phyloP scores from a whole-genome alignment of 2,888 invertebrate species.

The Octonoba sinensis region DNA sequence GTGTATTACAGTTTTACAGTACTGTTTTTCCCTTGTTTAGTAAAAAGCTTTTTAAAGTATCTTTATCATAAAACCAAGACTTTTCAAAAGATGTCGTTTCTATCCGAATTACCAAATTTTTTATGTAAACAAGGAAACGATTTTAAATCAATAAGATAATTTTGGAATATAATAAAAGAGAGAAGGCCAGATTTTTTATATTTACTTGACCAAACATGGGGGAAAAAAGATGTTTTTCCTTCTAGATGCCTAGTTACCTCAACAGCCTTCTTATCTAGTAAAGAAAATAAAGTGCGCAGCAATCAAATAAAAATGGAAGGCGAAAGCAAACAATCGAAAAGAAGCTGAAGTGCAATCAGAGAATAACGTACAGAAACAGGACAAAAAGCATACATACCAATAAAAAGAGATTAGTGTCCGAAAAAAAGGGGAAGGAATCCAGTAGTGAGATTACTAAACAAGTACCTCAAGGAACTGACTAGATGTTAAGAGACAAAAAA shows the following conservation, averaged over 20 bases:
- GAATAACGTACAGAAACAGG: slow-evolving; percentile 19
- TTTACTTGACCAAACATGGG: too few relatives aligned
- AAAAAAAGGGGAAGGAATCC: slow-evolving; percentile 39
- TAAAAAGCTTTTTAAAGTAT: too few relatives aligned
- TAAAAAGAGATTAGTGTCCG: slow-evolving; percentile 54
- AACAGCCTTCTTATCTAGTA: slow-evolving; percentile 5
- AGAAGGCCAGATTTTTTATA: too few relatives aligned
- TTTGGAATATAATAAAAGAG: too few relatives aligned
- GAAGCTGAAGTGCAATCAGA: slow-evolving; percentile 32
- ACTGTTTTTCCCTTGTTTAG: too few relatives aligned
- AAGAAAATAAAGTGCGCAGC: slow-evolving; percentile 2
- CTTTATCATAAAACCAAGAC: too few relatives aligned
- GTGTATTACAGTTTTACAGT: too few relatives aligned
- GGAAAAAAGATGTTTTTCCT: background rate
- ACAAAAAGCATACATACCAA: slow-evolving; percentile 37
- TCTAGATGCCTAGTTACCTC: background rate
- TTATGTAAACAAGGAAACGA: too few relatives aligned
- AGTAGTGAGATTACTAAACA: slow-evolving; percentile 33
- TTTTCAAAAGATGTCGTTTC: too few relatives aligned
- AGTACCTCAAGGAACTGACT: slow-evolving; percentile 28
- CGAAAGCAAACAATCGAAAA: slow-evolving; percentile 8
- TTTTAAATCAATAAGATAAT: too few relatives aligned
- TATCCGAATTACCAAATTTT: too few relatives aligned
- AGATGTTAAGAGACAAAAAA: background rate
- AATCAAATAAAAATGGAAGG: slow-evolving; percentile 16